Percentiles rank a stretch among this genome's conserved stretches.
These are phyloP conservation scores for Cavia aperea DNA, from an alignment of 2,113 vertebrate genomes.

Conservation along the genomic window DNA sequence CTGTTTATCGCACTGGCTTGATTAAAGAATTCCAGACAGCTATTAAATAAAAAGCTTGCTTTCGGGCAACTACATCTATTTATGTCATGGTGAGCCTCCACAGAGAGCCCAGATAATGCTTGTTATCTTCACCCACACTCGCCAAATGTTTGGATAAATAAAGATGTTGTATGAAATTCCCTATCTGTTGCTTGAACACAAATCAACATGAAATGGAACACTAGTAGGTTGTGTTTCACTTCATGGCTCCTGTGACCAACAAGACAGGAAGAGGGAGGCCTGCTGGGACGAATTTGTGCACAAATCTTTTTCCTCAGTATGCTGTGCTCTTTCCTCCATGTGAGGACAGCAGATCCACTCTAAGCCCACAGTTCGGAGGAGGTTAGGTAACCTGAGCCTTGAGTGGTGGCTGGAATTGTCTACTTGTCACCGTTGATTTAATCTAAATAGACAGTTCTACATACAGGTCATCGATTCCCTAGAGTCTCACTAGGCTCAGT, in stretches of 20 bases:
- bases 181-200: constrained; percentile 36
- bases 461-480: not conserved
- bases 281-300: not conserved
- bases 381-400: not conserved
- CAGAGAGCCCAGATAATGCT: constrained; percentile 51
- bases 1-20: constrained; percentile 42
- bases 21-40: constrained; percentile 51
- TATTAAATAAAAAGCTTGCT: constrained; percentile 50
- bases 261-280: not conserved
- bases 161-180: constrained; percentile 54
- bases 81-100: constrained; percentile 29
- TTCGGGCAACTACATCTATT: constrained; percentile 46
- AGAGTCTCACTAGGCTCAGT: not conserved
- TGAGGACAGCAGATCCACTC: not conserved
- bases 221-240: not conserved
- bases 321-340: not conserved
- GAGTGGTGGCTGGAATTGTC: not conserved
- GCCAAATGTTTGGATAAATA: constrained; percentile 65
- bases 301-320: not conserved
- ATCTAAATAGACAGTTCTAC: not conserved
- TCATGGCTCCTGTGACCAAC: not conserved
- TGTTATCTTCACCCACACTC: constrained; percentile 39
- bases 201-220: not conserved
- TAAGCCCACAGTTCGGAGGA: not conserved
- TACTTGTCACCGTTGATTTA: not conserved